A percentile compares a stretch with the other conserved stretches of the same genome.
These are phyloP conservation scores for Pardalotus punctatus DNA, from an alignment of 2,113 vertebrate genomes.

Conservation along the genomic window DNA sequence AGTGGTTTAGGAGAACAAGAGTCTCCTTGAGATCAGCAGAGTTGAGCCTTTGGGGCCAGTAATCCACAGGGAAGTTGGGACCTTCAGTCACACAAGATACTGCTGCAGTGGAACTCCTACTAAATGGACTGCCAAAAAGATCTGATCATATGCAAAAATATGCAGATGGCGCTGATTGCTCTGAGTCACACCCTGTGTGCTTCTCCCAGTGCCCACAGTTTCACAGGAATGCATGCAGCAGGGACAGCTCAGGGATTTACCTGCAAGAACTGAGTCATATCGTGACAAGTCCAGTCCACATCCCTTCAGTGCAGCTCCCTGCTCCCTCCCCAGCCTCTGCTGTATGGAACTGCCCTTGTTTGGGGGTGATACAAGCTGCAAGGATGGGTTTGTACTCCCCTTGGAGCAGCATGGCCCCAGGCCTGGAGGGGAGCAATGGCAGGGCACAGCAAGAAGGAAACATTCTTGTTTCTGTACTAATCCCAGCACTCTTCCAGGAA, in stretches of 20 bases:
- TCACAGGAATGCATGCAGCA: accelerated
- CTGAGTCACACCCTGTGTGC: not conserved
- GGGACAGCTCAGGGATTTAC: not conserved
- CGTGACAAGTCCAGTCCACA: not conserved
- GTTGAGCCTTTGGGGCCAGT: not conserved
- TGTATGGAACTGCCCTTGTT: not conserved
- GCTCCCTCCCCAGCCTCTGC: not conserved
- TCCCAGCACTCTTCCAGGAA: not conserved
- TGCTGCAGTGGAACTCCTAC: not conserved
- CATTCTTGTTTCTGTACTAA: not conserved
- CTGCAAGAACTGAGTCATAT: not conserved
- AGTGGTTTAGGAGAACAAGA: not conserved
- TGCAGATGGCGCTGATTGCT: not conserved
- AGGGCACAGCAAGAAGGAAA: not conserved
- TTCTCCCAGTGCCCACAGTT: not conserved
- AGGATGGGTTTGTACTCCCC: not conserved
- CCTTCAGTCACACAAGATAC: not conserved
- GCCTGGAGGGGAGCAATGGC: not conserved
- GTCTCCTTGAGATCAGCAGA: not conserved
- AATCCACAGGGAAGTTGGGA: not conserved
- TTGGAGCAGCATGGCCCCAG: not conserved
- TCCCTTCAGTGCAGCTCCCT: not conserved
- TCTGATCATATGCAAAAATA: not conserved
- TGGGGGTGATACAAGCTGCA: not conserved
- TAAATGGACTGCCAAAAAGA: not conserved